Evolutionary conservation across 1,140 invertebrate species (phyloP).

Genomic region (Dufourea novaeangliae): DNA sequence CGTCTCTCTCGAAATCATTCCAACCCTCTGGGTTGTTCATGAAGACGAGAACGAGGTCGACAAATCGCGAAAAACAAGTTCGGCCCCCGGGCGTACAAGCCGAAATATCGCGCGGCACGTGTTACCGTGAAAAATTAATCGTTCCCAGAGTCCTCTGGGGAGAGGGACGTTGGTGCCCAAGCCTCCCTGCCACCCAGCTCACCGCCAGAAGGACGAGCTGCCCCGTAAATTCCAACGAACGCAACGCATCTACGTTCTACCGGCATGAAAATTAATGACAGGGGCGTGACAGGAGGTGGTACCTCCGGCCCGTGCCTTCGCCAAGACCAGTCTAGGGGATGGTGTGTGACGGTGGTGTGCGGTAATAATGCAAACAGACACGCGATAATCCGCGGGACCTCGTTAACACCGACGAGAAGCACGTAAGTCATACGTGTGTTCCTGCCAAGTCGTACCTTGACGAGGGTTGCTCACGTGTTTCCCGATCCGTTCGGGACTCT

Average conservation of each 20-base stretch:
- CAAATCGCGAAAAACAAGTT: constrained; percentile 16
- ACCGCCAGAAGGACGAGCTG: constrained; percentile 49
- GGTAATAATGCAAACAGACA: constrained; percentile 75
- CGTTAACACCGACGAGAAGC: constrained; percentile 52
- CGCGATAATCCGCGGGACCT: constrained; percentile 72
- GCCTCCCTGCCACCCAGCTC: constrained; percentile 1
- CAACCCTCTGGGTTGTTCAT: neutral
- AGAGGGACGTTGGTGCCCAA: neutral
- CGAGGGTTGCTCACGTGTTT: constrained; percentile 58
- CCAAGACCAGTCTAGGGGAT: constrained; percentile 19
- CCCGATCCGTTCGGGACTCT: neutral
- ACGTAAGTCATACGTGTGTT: constrained; percentile 59
- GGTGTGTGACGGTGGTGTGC: constrained; percentile 33
- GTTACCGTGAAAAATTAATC: constrained; percentile 75
- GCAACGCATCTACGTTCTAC: constrained; percentile 68
- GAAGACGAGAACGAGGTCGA: neutral
- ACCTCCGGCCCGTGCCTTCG: constrained; percentile 30
- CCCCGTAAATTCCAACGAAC: constrained; percentile 73
- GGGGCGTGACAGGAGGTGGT: constrained; percentile 63
- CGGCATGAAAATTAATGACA: constrained; percentile 77
- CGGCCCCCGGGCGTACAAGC: neutral
- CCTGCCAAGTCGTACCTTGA: constrained; percentile 51
- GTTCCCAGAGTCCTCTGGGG: constrained; percentile 39
- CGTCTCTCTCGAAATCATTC: no score
- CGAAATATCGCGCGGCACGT: constrained; percentile 60